phyloP scores from a whole-genome alignment of 2,113 vertebrate genomes.

The Vicugna pacos region DNA sequence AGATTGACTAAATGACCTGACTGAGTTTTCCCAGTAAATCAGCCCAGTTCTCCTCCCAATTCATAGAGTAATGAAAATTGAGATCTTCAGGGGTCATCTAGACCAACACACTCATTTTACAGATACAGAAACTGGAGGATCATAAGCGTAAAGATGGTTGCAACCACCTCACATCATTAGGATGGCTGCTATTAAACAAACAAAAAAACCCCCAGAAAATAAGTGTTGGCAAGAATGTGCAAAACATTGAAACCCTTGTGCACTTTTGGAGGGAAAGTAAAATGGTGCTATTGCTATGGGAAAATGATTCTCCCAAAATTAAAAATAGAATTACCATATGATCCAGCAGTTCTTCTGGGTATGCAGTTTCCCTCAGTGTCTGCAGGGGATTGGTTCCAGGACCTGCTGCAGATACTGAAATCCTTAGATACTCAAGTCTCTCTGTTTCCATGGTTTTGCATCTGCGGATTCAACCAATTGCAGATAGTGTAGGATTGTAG shows the following conservation, averaged over 20 bases:
- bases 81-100: background rate
- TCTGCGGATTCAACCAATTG: background rate
- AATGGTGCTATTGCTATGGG: background rate
- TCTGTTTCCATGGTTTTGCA: background rate
- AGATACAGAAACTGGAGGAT: background rate
- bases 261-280: background rate
- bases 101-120: background rate
- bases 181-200: background rate
- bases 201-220: background rate
- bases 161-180: background rate
- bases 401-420: background rate
- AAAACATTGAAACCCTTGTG: background rate
- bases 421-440: background rate
- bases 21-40: constrained; percentile 21
- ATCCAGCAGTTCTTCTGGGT: background rate
- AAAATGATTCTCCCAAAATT: constrained; percentile 9
- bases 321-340: background rate
- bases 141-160: background rate
- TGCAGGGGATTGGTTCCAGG: background rate
- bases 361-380: background rate
- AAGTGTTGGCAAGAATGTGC: background rate
- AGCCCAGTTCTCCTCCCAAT: background rate
- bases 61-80: background rate
- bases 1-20: background rate
- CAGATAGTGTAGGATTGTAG: background rate